These are phyloP conservation scores for Drosophila neocordata DNA, from an alignment of 1,140 invertebrate genomes.

Conservation along the genomic window DNA sequence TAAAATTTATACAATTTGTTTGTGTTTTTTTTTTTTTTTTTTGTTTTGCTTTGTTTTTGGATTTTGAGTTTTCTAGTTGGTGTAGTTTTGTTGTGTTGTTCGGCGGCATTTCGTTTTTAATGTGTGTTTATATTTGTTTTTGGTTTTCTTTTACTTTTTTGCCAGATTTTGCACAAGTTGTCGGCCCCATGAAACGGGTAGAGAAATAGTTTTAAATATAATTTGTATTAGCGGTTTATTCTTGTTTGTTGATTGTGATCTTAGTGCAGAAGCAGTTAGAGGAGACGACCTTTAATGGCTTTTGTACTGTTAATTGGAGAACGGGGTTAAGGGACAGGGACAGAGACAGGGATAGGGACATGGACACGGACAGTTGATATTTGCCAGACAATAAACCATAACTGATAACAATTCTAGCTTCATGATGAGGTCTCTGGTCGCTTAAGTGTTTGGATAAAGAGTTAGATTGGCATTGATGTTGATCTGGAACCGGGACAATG, in stretches of 20 bases:
- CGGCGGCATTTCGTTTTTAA: conserved; percentile 70
- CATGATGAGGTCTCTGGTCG: conserved; percentile 30
- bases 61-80: conserved; percentile 26
- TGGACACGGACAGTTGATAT: neutral
- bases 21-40: conserved; percentile 29
- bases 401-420: conserved; percentile 46
- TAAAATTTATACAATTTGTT: conserved; percentile 74
- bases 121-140: conserved; percentile 66
- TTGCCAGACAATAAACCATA: conserved; percentile 34
- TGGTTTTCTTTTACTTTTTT: conserved; percentile 34
- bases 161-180: conserved; percentile 17
- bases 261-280: conserved; percentile 37
- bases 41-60: conserved; percentile 14
- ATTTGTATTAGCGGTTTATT: conserved; percentile 55
- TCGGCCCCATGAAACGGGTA: conserved; percentile 55
- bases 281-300: conserved; percentile 4
- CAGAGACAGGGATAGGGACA: neutral
- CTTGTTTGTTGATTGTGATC: conserved; percentile 33
- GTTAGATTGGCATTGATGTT: too few relatives aligned
- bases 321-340: neutral
- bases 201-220: conserved; percentile 68
- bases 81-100: conserved; percentile 37
- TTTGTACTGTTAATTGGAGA: conserved; percentile 27
- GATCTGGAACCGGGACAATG: neutral
- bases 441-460: conserved; percentile 28